Percentiles rank a stretch among this genome's conserved stretches.
Conservation (phyloP, 2,113 vertebrate genomes). For the Cryptotis parvus region DNA sequence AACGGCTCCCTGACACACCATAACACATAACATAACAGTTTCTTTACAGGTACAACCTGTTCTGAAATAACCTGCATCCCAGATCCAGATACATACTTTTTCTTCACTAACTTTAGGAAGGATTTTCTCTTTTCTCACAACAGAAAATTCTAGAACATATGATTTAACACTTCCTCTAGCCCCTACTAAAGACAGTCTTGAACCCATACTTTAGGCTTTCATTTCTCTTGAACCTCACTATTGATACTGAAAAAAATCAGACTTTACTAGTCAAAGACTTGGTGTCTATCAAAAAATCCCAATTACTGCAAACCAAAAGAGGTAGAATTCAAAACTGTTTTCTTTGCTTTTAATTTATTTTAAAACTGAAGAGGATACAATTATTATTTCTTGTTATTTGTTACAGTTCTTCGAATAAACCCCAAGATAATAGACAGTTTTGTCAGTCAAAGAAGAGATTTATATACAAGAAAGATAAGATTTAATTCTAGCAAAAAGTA, state of each 20-base stretch:
- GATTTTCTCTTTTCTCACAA: not conserved
- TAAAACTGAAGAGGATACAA: not conserved
- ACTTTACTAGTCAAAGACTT: not conserved
- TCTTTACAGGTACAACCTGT: too few relatives aligned
- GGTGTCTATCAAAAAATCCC: not conserved
- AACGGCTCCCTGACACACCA: too few relatives aligned
- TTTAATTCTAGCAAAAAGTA: not conserved
- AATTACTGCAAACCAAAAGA: conserved; percentile 26
- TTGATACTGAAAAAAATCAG: not conserved
- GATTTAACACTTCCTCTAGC: not conserved
- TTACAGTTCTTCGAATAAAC: not conserved
- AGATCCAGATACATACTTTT: too few relatives aligned
- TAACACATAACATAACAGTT: too few relatives aligned
- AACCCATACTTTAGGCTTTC: not conserved
- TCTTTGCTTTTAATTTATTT: conserved; percentile 31
- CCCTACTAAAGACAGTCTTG: not conserved
- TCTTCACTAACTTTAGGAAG: too few relatives aligned
- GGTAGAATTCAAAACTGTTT: not conserved
- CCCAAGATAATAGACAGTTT: not conserved
- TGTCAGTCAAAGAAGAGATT: not conserved
- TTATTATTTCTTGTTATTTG: conserved; percentile 12
- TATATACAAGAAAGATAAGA: not conserved
- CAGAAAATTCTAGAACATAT: not conserved
- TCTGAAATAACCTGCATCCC: too few relatives aligned
- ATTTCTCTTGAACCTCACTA: not conserved